Percentiles rank a stretch among this genome's conserved stretches.
phyloP scores from a whole-genome alignment of 37 sponge, comb jelly and placozoan species.

The Mnemiopsis leidyi region DNA sequence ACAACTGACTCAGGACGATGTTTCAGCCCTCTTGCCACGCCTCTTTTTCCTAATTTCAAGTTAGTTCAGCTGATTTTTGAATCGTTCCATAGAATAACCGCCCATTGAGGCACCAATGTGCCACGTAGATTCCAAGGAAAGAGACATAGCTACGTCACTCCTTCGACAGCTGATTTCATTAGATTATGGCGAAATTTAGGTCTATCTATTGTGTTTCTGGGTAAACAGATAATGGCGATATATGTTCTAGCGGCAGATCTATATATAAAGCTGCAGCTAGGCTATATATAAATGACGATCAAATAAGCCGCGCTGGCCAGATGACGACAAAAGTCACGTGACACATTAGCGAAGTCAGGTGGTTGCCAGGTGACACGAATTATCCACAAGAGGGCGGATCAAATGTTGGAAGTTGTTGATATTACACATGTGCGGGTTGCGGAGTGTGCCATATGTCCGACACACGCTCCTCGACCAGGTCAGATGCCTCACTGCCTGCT shows the following conservation, averaged over 20 bases:
- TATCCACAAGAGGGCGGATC: neutral
- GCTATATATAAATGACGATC: neutral
- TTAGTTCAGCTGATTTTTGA: neutral
- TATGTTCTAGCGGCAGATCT: neutral
- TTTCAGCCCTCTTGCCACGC: neutral
- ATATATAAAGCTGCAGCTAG: neutral
- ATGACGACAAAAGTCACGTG: constrained; percentile 4
- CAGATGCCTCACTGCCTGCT: neutral
- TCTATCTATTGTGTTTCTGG: neutral
- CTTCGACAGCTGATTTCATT: neutral
- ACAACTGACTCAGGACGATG: neutral
- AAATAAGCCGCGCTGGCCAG: constrained; percentile 3
- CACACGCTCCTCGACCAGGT: neutral
- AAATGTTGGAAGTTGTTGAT: constrained; percentile 14
- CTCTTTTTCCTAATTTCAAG: neutral
- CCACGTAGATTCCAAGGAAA: neutral
- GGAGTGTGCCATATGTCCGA: neutral
- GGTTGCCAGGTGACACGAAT: neutral
- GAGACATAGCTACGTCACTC: neutral
- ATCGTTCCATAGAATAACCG: neutral
- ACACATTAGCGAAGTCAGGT: neutral
- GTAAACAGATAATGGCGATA: neutral
- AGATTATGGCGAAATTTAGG: neutral
- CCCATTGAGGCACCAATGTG: neutral
- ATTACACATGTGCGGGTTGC: neutral